These are phyloP conservation scores for Syngnathus acus DNA, from an alignment of 2,797 vertebrate species.

Conservation along the genomic window DNA sequence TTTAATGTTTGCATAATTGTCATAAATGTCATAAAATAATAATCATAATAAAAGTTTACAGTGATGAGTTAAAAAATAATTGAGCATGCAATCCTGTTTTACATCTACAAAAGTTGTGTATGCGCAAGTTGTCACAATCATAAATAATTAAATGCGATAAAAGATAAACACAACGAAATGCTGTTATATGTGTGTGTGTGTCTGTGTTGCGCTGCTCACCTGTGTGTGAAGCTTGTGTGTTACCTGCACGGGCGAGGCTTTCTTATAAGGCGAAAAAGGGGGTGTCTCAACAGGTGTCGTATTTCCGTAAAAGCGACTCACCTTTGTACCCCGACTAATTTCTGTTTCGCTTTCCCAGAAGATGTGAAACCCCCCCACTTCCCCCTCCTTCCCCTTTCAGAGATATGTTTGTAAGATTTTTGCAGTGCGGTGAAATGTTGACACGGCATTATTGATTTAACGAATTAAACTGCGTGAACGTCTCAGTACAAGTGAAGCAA, in stretches of 20 bases:
- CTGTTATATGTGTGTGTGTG: neutral
- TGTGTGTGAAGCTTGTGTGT: conserved; percentile 14
- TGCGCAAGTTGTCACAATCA: neutral
- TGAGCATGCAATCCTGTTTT: too few relatives aligned
- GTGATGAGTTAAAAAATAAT: too few relatives aligned
- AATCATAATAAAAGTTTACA: too few relatives aligned
- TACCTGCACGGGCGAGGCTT: conserved; percentile 9
- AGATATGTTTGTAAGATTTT: neutral
- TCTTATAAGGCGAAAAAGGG: conserved; percentile 35
- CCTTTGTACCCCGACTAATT: conserved; percentile 32
- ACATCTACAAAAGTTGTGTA: too few relatives aligned
- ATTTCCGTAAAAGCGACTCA: conserved; percentile 27
- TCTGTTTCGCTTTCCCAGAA: conserved; percentile 5
- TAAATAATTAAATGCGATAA: neutral
- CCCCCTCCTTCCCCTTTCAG: neutral
- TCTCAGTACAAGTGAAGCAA: neutral
- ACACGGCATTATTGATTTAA: neutral
- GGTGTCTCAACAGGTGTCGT: conserved; percentile 17
- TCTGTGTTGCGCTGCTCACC: conserved; percentile 44
- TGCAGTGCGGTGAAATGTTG: neutral
- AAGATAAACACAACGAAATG: neutral
- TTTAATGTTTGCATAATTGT: neutral
- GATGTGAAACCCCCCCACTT: too few relatives aligned
- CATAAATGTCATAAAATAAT: neutral
- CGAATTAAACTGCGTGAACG: neutral